A percentile compares a stretch with the other conserved stretches of the same genome.
Evolutionary conservation across 1,140 invertebrate genomes (phyloP).

Genomic region (Trypoxylus dichotomus): DNA sequence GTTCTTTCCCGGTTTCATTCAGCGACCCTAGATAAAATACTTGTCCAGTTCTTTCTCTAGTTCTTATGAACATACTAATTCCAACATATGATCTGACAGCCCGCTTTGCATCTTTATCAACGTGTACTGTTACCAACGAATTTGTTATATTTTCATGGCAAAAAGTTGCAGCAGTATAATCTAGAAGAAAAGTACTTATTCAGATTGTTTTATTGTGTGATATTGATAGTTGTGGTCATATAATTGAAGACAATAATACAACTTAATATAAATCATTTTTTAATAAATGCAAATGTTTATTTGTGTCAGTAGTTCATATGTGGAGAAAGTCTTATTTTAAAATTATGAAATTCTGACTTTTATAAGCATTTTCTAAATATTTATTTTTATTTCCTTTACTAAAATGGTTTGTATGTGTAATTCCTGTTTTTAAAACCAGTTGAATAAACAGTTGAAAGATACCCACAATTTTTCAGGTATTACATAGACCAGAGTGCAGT

Average conservation of each 20-base stretch:
- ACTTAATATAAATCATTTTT: background rate
- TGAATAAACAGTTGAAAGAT: too few relatives aligned
- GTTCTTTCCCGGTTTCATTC: conserved; percentile 53
- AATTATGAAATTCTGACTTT: too few relatives aligned
- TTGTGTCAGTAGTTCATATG: too few relatives aligned
- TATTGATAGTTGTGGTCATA: too few relatives aligned
- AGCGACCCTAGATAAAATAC: conserved; percentile 87
- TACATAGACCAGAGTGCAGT: too few relatives aligned
- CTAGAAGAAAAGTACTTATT: conserved; percentile 52
- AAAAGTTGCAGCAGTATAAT: conserved; percentile 88
- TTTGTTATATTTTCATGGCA: conserved; percentile 78
- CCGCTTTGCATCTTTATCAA: conserved; percentile 66
- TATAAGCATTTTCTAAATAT: too few relatives aligned
- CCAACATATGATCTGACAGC: conserved; percentile 79
- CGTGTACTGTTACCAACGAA: conserved; percentile 72
- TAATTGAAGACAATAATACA: background rate
- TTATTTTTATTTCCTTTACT: too few relatives aligned
- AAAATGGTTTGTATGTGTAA: too few relatives aligned
- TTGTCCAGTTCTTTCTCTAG: conserved; percentile 77
- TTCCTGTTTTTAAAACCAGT: too few relatives aligned
- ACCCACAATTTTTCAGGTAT: too few relatives aligned
- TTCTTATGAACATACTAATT: conserved; percentile 91
- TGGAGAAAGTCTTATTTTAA: too few relatives aligned
- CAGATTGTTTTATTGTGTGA: too few relatives aligned
- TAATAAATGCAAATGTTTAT: background rate